Conservation (phyloP, 2,888 invertebrate species). For the Sialis lutaria region DNA sequence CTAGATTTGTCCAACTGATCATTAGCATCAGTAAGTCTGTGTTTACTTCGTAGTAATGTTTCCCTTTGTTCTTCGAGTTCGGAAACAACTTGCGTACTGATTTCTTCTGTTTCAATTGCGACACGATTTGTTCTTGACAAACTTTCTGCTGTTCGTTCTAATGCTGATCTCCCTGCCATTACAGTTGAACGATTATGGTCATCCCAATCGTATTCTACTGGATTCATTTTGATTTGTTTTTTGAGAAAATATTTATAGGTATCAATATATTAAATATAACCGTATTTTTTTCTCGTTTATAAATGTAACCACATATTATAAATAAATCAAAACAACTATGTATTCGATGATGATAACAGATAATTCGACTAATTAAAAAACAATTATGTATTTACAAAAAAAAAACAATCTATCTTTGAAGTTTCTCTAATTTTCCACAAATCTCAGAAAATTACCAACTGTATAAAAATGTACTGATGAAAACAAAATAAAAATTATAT, state of each 20-base stretch:
- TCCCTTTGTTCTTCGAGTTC: constrained; percentile 65
- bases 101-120: constrained; percentile 63
- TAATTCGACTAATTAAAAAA: background rate
- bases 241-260: background rate
- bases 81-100: constrained; percentile 58
- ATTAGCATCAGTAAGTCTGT: constrained; percentile 52
- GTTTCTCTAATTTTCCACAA: too few relatives aligned
- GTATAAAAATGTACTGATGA: too few relatives aligned
- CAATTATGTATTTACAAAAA: too few relatives aligned
- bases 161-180: constrained; percentile 31
- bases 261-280: background rate
- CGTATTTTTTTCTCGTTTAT: background rate
- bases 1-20: constrained; percentile 46
- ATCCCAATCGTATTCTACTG: constrained; percentile 25
- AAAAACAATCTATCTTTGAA: too few relatives aligned
- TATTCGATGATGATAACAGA: background rate
- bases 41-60: constrained; percentile 43
- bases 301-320: background rate
- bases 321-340: background rate
- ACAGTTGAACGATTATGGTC: constrained; percentile 37
- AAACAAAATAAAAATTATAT: too few relatives aligned
- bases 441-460: too few relatives aligned
- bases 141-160: constrained; percentile 43
- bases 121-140: constrained; percentile 52
- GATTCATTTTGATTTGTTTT: too few relatives aligned